Evolutionary conservation across 1,140 invertebrate species (phyloP).

Genomic region (Microplitis demolitor): DNA sequence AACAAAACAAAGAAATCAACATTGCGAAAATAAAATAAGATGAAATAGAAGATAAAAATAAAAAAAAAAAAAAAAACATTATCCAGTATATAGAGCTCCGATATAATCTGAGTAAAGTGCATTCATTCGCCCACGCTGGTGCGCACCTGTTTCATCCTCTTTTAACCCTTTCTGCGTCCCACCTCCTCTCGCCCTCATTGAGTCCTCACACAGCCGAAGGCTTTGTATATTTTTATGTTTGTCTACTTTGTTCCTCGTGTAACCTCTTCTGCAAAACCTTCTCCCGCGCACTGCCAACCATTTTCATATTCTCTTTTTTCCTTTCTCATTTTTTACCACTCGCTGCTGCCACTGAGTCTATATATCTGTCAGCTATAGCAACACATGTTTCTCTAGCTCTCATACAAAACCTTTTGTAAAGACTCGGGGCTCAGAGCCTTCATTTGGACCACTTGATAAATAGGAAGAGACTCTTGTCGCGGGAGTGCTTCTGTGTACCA

Average conservation of each 20-base stretch:
- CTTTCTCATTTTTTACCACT: too few relatives aligned
- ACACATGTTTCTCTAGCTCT: too few relatives aligned
- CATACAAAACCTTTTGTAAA: too few relatives aligned
- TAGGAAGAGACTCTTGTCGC: too few relatives aligned
- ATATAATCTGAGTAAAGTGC: conserved; percentile 45
- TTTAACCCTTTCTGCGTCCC: neutral
- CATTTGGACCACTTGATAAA: too few relatives aligned
- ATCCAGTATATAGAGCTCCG: neutral
- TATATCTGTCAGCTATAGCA: too few relatives aligned
- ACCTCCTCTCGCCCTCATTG: neutral
- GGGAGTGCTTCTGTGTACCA: too few relatives aligned
- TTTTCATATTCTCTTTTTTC: too few relatives aligned
- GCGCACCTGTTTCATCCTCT: conserved; percentile 21
- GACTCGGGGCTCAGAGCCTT: too few relatives aligned
- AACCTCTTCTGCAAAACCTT: too few relatives aligned
- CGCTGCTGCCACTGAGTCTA: too few relatives aligned
- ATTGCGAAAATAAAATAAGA: neutral
- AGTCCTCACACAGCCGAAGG: neutral
- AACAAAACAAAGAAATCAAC: neutral
- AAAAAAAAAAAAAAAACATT: neutral
- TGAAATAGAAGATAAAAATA: neutral
- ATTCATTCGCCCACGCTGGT: conserved; percentile 33
- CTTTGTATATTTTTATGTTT: neutral
- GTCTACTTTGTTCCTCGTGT: neutral
- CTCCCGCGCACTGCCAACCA: too few relatives aligned